Evolutionary conservation across 2,888 invertebrate genomes (phyloP).

Genomic region (Melitaea athalia): DNA sequence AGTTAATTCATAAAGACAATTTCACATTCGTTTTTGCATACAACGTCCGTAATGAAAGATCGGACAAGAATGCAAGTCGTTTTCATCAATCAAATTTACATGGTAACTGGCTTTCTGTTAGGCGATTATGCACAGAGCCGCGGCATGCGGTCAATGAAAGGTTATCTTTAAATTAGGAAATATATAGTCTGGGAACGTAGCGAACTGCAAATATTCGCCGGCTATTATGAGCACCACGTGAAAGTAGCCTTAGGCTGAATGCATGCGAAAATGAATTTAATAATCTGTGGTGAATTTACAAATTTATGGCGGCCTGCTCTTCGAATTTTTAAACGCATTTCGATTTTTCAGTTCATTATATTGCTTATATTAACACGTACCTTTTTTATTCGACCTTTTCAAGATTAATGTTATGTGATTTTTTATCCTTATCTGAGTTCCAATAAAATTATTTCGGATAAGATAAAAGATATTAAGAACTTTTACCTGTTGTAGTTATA

Average conservation of each 20-base stretch:
- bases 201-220: conserved; percentile 18
- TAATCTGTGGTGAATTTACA: conserved; percentile 23
- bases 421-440: no score
- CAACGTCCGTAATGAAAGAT: conserved; percentile 12
- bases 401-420: neutral
- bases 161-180: conserved; percentile 30
- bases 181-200: conserved; percentile 20
- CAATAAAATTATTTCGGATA: no score
- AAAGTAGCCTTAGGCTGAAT: conserved; percentile 19
- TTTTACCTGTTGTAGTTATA: no score
- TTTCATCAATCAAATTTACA: conserved; percentile 39
- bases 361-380: conserved; percentile 3
- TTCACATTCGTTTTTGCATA: conserved; percentile 1
- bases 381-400: neutral
- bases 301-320: conserved; percentile 14
- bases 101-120: conserved; percentile 26
- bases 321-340: conserved; percentile 6
- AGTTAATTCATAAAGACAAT: conserved; percentile 3
- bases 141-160: conserved; percentile 28
- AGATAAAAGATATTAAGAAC: no score
- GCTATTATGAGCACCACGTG: conserved; percentile 19
- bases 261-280: conserved; percentile 31
- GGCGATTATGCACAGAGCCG: conserved; percentile 13
- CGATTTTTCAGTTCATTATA: conserved; percentile 12
- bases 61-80: conserved; percentile 15